phyloP scores from a whole-genome alignment of 2,113 vertebrate species.

The Nyctibius bracteatus region DNA sequence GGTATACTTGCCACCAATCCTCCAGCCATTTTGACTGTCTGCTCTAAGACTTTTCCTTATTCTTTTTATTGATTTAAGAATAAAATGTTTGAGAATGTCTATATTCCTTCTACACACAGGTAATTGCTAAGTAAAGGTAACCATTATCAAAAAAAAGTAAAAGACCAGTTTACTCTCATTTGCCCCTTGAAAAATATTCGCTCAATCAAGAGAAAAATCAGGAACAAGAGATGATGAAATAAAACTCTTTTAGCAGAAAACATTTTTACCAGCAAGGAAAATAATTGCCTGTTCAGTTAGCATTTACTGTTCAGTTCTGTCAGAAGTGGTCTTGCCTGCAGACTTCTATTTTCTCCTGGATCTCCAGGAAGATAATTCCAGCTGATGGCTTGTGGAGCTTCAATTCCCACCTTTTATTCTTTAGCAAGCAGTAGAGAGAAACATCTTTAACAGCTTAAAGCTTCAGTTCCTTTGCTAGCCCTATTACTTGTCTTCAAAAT shows the following conservation, averaged over 20 bases:
- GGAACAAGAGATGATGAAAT: not conserved
- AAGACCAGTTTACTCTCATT: not conserved
- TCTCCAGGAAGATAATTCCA: constrained; percentile 3
- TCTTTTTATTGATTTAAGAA: not conserved
- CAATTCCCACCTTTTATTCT: constrained; percentile 10
- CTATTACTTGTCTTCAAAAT: not conserved
- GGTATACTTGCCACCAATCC: not conserved
- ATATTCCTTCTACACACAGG: not conserved
- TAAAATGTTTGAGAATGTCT: not conserved
- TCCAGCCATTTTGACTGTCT: not conserved
- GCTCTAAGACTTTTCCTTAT: not conserved
- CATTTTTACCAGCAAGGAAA: not conserved
- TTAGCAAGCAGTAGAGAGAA: not conserved
- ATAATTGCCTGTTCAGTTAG: not conserved
- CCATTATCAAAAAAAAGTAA: not conserved
- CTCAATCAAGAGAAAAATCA: not conserved
- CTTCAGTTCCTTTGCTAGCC: not conserved
- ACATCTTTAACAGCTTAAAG: not conserved
- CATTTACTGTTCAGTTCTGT: not conserved
- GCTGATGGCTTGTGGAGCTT: not conserved
- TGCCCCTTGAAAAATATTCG: not conserved
- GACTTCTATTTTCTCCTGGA: constrained; percentile 2
- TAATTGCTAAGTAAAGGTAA: not conserved
- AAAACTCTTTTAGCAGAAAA: not conserved
- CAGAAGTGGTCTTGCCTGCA: not conserved